Conservation (phyloP, 2,888 invertebrate genomes). For the Mythimna albipuncta region DNA sequence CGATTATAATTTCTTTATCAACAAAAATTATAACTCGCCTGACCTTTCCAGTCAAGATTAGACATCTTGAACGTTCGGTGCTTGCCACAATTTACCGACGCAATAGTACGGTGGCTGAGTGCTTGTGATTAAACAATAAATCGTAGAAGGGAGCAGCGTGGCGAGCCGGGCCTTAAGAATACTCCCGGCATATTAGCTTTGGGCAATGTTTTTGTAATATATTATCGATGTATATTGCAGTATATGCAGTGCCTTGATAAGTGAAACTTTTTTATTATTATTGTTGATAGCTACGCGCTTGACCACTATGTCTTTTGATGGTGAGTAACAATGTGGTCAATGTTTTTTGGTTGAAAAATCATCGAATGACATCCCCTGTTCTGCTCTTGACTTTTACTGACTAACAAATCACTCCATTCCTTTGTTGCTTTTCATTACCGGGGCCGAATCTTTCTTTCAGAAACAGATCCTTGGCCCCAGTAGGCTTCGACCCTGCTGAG, state of each 20-base stretch:
- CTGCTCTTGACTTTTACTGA: no score
- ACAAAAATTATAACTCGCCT: constrained; percentile 6
- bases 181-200: constrained; percentile 67
- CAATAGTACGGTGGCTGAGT: constrained; percentile 84
- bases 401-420: no score
- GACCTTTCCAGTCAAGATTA: constrained; percentile 50
- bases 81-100: constrained; percentile 85
- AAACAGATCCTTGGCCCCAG: no score
- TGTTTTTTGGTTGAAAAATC: no score
- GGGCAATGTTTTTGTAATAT: constrained; percentile 59
- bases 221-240: constrained; percentile 43
- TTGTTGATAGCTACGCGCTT: no score
- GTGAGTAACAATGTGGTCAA: no score
- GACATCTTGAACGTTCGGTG: constrained; percentile 60
- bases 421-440: no score
- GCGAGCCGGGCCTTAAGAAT: constrained; percentile 68
- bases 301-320: no score
- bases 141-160: constrained; percentile 73
- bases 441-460: no score
- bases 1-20: constrained; percentile 6
- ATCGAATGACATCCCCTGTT: no score
- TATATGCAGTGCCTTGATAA: constrained; percentile 3
- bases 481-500: no score
- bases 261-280: background rate
- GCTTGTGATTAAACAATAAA: constrained; percentile 89